These are phyloP conservation scores for Buphagus erythrorhynchus DNA, from an alignment of 2,797 vertebrate genomes.

Conservation along the genomic window DNA sequence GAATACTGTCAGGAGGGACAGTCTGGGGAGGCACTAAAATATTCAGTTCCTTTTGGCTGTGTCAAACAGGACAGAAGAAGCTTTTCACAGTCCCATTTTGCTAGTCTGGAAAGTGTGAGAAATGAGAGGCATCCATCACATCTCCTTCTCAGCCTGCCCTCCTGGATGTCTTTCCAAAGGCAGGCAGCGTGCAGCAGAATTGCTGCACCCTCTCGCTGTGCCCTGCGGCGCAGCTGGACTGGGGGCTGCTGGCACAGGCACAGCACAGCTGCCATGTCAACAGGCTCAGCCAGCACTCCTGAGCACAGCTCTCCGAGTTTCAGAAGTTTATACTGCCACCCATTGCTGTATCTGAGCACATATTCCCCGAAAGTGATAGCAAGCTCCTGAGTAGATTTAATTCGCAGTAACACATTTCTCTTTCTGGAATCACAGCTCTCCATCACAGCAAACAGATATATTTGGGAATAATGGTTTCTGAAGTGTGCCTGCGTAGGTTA, in stretches of 20 bases:
- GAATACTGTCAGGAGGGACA: background rate
- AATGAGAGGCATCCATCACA: background rate
- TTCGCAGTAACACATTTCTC: background rate
- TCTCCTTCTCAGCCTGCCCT: background rate
- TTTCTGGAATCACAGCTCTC: background rate
- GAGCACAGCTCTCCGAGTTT: background rate
- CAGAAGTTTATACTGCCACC: constrained; percentile 36
- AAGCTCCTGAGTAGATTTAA: background rate
- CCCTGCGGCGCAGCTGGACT: background rate
- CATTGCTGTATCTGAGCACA: background rate
- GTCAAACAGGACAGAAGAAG: background rate
- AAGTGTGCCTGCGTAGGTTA: background rate
- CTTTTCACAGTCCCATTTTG: background rate
- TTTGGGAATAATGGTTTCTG: background rate
- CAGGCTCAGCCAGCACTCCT: background rate
- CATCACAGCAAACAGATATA: background rate
- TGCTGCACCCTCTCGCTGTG: rapidly evolving
- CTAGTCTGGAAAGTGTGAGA: background rate
- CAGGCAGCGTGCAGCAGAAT: rapidly evolving
- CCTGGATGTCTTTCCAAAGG: background rate
- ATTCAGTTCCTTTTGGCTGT: background rate
- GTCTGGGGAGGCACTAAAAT: background rate
- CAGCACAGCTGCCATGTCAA: rapidly evolving
- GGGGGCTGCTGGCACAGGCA: background rate
- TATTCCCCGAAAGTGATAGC: background rate